These are phyloP conservation scores for Gisinianus flammeolus DNA, from an alignment of 2,888 invertebrate genomes.

Conservation along the genomic window DNA sequence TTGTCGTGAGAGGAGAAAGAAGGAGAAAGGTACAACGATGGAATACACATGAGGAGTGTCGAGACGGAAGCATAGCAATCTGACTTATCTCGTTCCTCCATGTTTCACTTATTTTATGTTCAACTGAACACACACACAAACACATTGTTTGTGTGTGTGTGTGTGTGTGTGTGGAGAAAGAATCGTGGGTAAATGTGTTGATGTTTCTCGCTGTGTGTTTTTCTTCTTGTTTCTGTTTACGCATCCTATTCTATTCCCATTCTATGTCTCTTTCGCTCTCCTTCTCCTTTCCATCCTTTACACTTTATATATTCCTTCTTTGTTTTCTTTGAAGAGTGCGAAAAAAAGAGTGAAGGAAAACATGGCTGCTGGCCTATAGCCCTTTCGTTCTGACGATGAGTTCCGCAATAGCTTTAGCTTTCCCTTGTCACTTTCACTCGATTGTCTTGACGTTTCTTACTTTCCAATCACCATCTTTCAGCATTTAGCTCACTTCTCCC, in stretches of 20 bases:
- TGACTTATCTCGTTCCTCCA: neutral
- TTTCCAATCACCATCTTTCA: slow-evolving; percentile 8
- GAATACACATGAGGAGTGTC: neutral
- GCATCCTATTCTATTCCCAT: neutral
- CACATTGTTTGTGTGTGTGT: no score
- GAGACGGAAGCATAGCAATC: neutral
- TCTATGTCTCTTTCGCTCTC: no score
- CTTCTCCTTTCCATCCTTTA: neutral
- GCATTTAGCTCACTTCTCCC: neutral
- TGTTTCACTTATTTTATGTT: no score
- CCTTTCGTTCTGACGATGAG: neutral
- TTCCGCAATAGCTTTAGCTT: neutral
- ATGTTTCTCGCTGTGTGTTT: neutral
- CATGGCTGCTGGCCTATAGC: neutral
- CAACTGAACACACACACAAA: no score
- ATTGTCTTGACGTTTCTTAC: neutral
- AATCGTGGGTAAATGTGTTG: neutral
- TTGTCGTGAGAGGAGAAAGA: no score
- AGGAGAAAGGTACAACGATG: neutral
- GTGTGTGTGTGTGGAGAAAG: neutral
- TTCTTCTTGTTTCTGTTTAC: neutral
- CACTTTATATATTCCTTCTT: neutral
- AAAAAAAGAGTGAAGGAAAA: slow-evolving; percentile 1
- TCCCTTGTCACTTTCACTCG: neutral
- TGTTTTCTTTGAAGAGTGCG: no score